Percentiles rank a stretch among this genome's conserved stretches.
Evolutionary conservation across 1,140 invertebrate genomes (phyloP).

Genomic region (Lucilia cuprina): DNA sequence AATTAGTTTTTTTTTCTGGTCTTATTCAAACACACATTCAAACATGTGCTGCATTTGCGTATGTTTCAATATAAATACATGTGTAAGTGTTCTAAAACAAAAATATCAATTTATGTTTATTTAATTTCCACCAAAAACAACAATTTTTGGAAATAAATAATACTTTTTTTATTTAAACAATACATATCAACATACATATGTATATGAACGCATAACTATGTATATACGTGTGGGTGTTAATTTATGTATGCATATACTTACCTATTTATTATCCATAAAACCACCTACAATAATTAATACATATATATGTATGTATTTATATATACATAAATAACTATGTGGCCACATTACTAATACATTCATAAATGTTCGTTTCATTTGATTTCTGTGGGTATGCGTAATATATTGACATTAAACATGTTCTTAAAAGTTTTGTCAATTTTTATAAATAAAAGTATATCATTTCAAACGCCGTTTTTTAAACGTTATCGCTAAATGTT

Average conservation of each 20-base stretch:
- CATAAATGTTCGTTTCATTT: neutral
- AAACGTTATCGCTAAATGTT: too few relatives aligned
- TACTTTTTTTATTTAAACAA: too few relatives aligned
- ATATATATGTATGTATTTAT: neutral
- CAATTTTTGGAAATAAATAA: neutral
- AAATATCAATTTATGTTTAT: neutral
- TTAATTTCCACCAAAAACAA: neutral
- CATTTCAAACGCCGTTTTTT: too few relatives aligned
- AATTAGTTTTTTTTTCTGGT: constrained; percentile 3
- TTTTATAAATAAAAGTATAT: too few relatives aligned
- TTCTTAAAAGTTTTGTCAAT: too few relatives aligned
- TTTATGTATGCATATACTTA: neutral
- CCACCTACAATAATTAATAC: neutral
- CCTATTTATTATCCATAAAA: constrained; percentile 3
- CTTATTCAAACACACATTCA: neutral
- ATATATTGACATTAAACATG: neutral
- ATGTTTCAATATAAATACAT: neutral
- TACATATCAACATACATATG: too few relatives aligned
- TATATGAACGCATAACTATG: neutral
- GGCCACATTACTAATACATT: constrained; percentile 1
- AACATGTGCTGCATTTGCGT: neutral
- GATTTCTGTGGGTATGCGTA: neutral
- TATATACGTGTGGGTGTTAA: neutral
- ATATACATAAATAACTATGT: neutral
- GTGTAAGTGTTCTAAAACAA: neutral